Percentiles rank a stretch among this genome's conserved stretches.
phyloP scores from a whole-genome alignment of 2,797 vertebrate species.

The Enoplosus armatus region DNA sequence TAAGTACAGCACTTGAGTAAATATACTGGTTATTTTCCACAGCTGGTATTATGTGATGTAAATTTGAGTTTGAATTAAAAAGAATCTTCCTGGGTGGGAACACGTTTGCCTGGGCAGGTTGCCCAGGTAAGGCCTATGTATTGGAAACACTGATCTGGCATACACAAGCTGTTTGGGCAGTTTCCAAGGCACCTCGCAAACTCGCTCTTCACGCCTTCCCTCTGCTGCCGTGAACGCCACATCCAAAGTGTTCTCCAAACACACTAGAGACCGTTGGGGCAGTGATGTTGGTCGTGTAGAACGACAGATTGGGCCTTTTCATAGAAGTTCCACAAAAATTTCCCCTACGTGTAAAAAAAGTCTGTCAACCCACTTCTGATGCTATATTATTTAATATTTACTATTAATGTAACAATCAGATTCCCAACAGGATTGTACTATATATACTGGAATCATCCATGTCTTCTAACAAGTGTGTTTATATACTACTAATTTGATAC shows the following conservation, averaged over 20 bases:
- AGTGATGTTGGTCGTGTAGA: slow-evolving; percentile 27
- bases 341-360: neutral
- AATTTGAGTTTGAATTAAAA: slow-evolving; percentile 59
- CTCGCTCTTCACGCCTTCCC: slow-evolving; percentile 55
- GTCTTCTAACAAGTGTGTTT: neutral
- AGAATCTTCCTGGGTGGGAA: slow-evolving; percentile 47
- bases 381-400: neutral
- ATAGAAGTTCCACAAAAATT: slow-evolving; percentile 32
- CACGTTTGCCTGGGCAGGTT: slow-evolving; percentile 62
- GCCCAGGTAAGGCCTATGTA: slow-evolving; percentile 63
- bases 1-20: neutral
- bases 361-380: neutral
- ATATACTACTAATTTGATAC: neutral
- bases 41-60: slow-evolving; percentile 42
- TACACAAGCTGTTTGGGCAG: slow-evolving; percentile 60
- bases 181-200: slow-evolving; percentile 71
- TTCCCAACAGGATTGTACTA: neutral
- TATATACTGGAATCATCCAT: neutral
- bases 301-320: slow-evolving; percentile 11
- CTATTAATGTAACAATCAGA: neutral
- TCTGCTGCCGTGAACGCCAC: slow-evolving; percentile 51
- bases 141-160: slow-evolving; percentile 69
- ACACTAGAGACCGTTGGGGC: slow-evolving; percentile 34
- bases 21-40: slow-evolving; percentile 8
- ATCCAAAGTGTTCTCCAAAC: slow-evolving; percentile 52